Percentiles rank a stretch among this genome's conserved stretches.
phyloP scores from a whole-genome alignment of 1,140 invertebrate genomes.

The Gonioctena quinquepunctata region DNA sequence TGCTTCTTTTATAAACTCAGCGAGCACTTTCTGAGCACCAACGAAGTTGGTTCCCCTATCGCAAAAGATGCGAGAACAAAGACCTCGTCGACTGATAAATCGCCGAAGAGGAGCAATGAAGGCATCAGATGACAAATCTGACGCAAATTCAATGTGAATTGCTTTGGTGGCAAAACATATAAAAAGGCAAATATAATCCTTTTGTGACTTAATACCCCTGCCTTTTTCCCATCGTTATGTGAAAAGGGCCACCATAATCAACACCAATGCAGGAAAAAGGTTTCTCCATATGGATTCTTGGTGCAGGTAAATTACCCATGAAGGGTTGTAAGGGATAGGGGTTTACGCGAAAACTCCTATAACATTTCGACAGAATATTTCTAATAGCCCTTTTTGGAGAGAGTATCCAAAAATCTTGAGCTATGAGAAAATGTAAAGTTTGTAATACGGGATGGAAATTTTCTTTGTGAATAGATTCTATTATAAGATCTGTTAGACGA shows the following conservation, averaged over 20 bases:
- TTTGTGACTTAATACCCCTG: conserved; percentile 8
- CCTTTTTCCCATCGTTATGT: conserved; percentile 6
- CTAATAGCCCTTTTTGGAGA: conserved; percentile 4
- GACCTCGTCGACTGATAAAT: conserved; percentile 45
- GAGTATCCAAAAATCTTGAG: conserved; percentile 16
- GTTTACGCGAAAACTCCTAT: not conserved
- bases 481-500: not conserved
- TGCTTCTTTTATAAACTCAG: not conserved
- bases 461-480: conserved; percentile 3
- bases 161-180: conserved; percentile 10
- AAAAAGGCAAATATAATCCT: conserved; percentile 3
- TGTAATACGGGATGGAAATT: conserved; percentile 2
- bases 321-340: conserved; percentile 1
- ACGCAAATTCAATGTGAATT: not conserved
- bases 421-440: conserved; percentile 8
- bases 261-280: conserved; percentile 8
- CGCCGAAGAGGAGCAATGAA: conserved; percentile 32
- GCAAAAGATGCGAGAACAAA: conserved; percentile 34
- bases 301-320: conserved; percentile 20
- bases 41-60: conserved; percentile 28
- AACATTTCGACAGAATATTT: conserved; percentile 3
- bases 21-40: not conserved
- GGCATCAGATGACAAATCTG: conserved; percentile 3
- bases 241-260: conserved; percentile 22
- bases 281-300: conserved; percentile 1